Evolutionary conservation across 2,888 invertebrate species (phyloP).

Genomic region (Lacanobia wlatinum): DNA sequence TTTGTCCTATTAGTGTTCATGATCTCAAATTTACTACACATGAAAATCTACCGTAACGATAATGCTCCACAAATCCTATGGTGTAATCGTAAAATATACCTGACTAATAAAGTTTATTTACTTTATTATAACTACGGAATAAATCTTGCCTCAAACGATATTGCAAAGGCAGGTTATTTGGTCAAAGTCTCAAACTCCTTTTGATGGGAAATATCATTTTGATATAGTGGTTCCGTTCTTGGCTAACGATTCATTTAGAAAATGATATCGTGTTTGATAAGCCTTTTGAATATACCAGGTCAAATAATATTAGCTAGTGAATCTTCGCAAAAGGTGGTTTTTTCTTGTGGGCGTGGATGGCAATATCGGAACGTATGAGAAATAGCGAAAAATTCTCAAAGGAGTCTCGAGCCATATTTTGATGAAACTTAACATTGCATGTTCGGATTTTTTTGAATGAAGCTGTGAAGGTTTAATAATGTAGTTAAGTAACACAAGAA

Average conservation of each 20-base stretch:
- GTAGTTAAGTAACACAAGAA: no score
- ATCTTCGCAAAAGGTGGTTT: no score
- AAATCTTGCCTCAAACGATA: conserved; percentile 46
- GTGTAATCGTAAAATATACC: conserved; percentile 39
- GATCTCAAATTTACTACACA: conserved; percentile 32
- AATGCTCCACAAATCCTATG: conserved; percentile 7
- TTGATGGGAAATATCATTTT: conserved; percentile 56
- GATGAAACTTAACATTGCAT: no score
- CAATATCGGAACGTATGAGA: no score
- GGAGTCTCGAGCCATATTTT: no score
- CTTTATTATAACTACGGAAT: conserved; percentile 16
- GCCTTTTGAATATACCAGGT: not conserved
- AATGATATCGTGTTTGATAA: conserved; percentile 7
- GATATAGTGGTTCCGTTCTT: conserved; percentile 12
- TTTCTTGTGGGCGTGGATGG: no score
- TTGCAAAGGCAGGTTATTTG: conserved; percentile 30
- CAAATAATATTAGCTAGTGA: no score
- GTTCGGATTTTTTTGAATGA: no score
- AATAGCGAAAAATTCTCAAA: no score
- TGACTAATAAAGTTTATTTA: conserved; percentile 51
- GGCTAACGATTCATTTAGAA: conserved; percentile 16
- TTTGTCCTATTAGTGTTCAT: conserved; percentile 17
- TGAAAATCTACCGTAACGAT: conserved; percentile 17
- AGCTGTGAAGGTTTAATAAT: no score
- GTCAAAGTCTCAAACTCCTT: conserved; percentile 20